Conservation (phyloP, 2,113 vertebrate species). For the Vanacampus margaritifer region DNA sequence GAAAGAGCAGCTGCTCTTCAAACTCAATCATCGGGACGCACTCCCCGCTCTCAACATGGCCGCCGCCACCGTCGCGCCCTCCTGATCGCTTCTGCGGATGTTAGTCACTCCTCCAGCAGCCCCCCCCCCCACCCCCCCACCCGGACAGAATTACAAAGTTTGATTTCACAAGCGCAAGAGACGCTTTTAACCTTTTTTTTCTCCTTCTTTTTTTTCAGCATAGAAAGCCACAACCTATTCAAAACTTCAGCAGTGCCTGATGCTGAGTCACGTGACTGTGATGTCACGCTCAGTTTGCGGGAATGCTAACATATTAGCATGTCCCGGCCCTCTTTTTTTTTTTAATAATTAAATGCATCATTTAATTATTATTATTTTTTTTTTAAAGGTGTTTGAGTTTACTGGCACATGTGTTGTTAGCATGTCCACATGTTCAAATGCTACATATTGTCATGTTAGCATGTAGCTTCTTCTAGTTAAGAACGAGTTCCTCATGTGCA, state of each 20-base stretch:
- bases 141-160: neutral
- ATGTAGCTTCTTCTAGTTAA: neutral
- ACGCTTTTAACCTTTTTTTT: neutral
- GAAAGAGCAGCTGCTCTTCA: constrained; percentile 88
- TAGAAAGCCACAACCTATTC: neutral
- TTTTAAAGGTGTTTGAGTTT: neutral
- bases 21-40: constrained; percentile 71
- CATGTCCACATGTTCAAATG: neutral
- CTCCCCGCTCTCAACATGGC: constrained; percentile 67
- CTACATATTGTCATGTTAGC: neutral
- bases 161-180: neutral
- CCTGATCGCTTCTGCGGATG: constrained; percentile 37
- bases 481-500: neutral
- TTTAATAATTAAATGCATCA: neutral
- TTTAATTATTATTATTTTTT: neutral
- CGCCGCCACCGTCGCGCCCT: constrained; percentile 25
- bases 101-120: neutral
- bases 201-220: neutral
- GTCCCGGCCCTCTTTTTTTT: too few species aligned
- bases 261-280: neutral
- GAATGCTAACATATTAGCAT: neutral
- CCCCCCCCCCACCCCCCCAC: too few species aligned
- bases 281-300: neutral
- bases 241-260: neutral
- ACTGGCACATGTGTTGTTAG: neutral